Evolutionary conservation across 92 coral and sea anemone genomes (phyloP).

Genomic region (Porites rus): DNA sequence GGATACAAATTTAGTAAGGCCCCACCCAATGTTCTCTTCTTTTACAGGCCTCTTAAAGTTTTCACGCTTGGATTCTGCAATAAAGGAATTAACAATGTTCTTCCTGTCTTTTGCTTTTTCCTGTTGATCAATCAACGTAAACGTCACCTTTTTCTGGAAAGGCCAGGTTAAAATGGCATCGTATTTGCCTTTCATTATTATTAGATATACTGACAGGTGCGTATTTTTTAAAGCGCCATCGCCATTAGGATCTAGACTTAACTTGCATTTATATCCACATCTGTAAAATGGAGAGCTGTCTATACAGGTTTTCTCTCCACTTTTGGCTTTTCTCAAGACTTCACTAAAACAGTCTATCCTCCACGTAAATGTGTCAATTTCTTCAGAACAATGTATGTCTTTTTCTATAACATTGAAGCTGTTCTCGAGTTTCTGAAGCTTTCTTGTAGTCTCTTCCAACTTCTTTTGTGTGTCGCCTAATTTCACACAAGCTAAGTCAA

Average conservation of each 20-base stretch:
- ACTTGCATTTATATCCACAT: not conserved
- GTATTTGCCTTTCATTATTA: slow-evolving; percentile 28
- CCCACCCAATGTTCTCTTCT: not conserved
- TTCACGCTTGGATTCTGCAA: not conserved
- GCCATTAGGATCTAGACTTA: not conserved
- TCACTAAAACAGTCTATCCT: not conserved
- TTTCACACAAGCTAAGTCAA: not conserved
- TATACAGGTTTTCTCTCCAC: not conserved
- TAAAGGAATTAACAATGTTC: not conserved
- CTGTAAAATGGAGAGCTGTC: not conserved
- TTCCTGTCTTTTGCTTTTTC: not conserved
- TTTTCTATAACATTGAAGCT: not conserved
- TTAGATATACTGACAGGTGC: slow-evolving; percentile 30
- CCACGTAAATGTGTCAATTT: not conserved
- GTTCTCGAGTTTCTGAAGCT: not conserved
- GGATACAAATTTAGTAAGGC: not conserved
- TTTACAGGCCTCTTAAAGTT: not conserved
- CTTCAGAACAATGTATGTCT: not conserved
- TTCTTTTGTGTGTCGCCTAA: not conserved
- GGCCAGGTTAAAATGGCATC: slow-evolving; percentile 51
- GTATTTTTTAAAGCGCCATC: slow-evolving; percentile 2
- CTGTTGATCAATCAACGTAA: slow-evolving; percentile 43
- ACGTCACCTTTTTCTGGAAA: slow-evolving; percentile 28
- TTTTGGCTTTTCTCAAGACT: not conserved
- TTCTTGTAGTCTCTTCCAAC: not conserved